Base-by-base conservation (phyloP, 2,113 vertebrate genomes). In the Falcunculus frontatus region DNA sequence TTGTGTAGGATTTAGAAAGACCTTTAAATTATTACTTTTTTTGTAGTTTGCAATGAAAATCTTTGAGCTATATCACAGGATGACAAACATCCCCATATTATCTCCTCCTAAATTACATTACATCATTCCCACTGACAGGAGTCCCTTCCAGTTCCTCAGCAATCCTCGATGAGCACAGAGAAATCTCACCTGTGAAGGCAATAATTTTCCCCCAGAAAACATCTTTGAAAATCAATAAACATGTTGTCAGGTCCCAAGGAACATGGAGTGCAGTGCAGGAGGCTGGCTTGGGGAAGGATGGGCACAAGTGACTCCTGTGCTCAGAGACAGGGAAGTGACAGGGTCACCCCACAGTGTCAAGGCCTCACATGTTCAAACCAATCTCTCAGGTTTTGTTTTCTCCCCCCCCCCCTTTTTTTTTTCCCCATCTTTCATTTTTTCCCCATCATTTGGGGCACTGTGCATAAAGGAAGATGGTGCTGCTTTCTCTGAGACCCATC, bases 21-120 rank as follows among this genome's bases (percentile, higher is more conserved):
- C 50, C 50, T 92, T 92, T 75, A 72, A 82, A 78, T 92, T 84
- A 88, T 88, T 92, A 73, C 33, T 8, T 85, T 72, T 88, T 91
- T 30, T 62, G 21, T 59, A 52, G 56, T 72, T 91, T 57, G 33
- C 16, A 90, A 81, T 30, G 49, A n/a, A 92, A 94, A 62, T 63
- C 70, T 93, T 10, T 63, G 64, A 90, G 53, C 67, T 63, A 11
- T n/a, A 57, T 25, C 33, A 70, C 41, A 32, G 41, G 47, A 57
- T 53, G 50, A 86, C 65, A 90, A 92, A 77, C 89, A 59, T 35
- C 29, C 20, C 27, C 10, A 20, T 35, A 16, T 7, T 50, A 20
- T 6, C 17, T 52, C 59, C 77, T 68, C 76, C 67, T 79, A 83
- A 75, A 92, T 78, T 39, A 52, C 44, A 39, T 44, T 78, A 52